phyloP scores from a whole-genome alignment of 2,888 invertebrate genomes.

The Deilephila porcellus region DNA sequence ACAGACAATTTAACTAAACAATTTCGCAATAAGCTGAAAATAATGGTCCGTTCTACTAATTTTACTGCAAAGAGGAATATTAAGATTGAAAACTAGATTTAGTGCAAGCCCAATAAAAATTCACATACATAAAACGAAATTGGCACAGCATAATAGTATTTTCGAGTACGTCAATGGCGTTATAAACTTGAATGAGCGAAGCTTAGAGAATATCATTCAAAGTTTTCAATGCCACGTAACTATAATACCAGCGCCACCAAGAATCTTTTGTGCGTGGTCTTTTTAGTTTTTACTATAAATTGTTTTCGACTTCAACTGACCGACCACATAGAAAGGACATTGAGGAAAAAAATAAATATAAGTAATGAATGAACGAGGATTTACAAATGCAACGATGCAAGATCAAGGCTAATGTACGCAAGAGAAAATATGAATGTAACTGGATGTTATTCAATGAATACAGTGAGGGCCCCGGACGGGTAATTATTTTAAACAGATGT shows the following conservation, averaged over 20 bases:
- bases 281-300: constrained; percentile 21
- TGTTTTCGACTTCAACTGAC: constrained; percentile 9
- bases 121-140: neutral
- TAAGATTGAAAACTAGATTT: neutral
- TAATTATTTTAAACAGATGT: neutral
- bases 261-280: constrained; percentile 11
- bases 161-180: neutral
- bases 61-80: too few species aligned
- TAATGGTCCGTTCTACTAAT: too few species aligned
- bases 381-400: constrained; percentile 11
- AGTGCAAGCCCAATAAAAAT: neutral
- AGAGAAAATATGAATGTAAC: neutral
- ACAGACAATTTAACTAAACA: too few species aligned
- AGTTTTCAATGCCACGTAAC: constrained; percentile 9
- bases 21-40: too few species aligned
- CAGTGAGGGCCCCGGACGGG: neutral
- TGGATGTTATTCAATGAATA: neutral
- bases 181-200: constrained; percentile 10
- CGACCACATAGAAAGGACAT: neutral
- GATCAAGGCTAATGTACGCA: neutral
- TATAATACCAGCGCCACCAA: constrained; percentile 14
- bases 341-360: neutral
- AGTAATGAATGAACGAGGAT: constrained; percentile 18
- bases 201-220: constrained; percentile 19
- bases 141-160: neutral